Evolutionary conservation across 2,113 vertebrate species (phyloP).

Genomic region (Cynocephalus volans): DNA sequence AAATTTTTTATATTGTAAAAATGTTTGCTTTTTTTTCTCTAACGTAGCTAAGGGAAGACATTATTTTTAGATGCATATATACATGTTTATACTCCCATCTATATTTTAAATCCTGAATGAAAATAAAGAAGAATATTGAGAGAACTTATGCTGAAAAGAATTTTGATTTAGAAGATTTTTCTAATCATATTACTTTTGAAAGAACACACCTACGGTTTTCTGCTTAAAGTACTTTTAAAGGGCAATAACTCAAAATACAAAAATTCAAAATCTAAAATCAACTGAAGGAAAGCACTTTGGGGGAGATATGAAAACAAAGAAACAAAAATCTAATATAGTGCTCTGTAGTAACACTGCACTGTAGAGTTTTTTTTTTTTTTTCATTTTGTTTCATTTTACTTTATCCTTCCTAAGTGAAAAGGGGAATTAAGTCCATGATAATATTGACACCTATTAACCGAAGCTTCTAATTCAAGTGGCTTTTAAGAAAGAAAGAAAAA

Average conservation of each 20-base stretch:
- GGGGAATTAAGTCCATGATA: background rate
- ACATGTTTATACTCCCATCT: background rate
- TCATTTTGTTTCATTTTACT: background rate
- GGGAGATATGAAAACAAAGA: background rate
- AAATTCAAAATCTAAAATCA: background rate
- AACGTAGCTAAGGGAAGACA: background rate
- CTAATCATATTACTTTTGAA: conserved; percentile 29
- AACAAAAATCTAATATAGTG: background rate
- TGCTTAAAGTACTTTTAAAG: background rate
- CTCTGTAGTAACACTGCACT: background rate
- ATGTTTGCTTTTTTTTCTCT: conserved; percentile 13
- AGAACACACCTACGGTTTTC: background rate
- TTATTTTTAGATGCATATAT: background rate
- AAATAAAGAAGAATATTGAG: background rate
- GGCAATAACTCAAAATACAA: background rate
- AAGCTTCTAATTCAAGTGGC: background rate
- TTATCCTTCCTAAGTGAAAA: background rate
- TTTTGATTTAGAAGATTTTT: background rate
- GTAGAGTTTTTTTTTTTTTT: background rate
- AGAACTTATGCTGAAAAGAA: background rate
- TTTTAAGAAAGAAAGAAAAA: background rate
- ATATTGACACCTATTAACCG: background rate
- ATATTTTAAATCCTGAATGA: conserved; percentile 21
- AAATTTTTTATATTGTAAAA: conserved; percentile 14
- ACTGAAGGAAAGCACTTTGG: background rate